Base-by-base conservation (phyloP, 1,140 invertebrate species). In the Arion vulgaris region DNA sequence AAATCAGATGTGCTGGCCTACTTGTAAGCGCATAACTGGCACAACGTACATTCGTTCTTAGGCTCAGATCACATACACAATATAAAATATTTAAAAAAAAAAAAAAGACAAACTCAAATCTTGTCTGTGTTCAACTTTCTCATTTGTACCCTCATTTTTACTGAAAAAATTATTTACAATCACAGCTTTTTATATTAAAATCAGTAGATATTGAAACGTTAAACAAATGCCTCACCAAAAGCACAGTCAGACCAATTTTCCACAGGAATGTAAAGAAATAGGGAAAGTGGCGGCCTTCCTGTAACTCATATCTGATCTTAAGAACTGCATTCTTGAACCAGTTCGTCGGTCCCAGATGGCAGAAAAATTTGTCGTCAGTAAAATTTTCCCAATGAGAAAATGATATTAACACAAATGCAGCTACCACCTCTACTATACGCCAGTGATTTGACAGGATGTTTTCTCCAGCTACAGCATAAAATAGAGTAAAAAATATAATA, bases 311-410 rank as follows among this genome's bases (percentile, higher is more conserved):
- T 51, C 85, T 83, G 36, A 87, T 79, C 41, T 84, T 72, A 0
- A 89, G 68, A 13, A 88, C 68, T 7, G 62, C 76, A 34, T 85
- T 85, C 38, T 86, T 83, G 2, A 88, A 80, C 15, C 49, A 19
- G 45, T 75, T 86, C 13, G 13, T 68, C 0, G 80, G 28, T 13
- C 66, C 78, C 23, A 85, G 69, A 28, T 66, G 15, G 83, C 85
- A 85, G 66, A 88, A 85, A 36, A 89, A 81, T 73, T 81, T 73
- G 53, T 87, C 85, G 81, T 96, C 96, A 0, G 97, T 96, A 88
- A 97, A 99, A 92, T 99, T 99, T 92, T 99, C 98, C 98, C 98
- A 99, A 96, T 97, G 98, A 38, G 96, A 96, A 51, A 96, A 95
- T 9, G 97, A 98, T 49, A 97, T 95, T 66, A 97, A 94, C 39